Evolutionary conservation across 2,888 invertebrate genomes (phyloP).

Genomic region (Troides oblongomaculatus): DNA sequence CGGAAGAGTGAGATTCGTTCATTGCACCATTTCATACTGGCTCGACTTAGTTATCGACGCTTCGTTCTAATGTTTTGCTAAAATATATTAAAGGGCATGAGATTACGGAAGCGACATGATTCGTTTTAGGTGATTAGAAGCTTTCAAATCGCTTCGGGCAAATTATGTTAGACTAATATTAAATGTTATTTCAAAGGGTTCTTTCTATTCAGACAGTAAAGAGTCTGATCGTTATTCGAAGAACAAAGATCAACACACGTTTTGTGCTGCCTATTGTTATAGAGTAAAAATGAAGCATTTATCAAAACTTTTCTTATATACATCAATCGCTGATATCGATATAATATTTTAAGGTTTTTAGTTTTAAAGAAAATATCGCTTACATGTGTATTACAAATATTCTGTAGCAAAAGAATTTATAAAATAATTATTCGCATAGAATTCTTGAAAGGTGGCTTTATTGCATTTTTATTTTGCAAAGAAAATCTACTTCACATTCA

Average conservation of each 20-base stretch:
- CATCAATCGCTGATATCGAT: too few relatives aligned
- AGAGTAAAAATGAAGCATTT: not conserved
- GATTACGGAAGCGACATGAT: not conserved
- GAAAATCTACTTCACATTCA: not conserved
- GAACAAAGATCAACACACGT: not conserved
- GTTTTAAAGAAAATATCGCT: too few relatives aligned
- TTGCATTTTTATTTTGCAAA: not conserved
- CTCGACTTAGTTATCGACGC: conserved; percentile 1
- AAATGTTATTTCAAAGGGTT: not conserved
- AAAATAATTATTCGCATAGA: too few relatives aligned
- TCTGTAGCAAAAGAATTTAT: too few relatives aligned
- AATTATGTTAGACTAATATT: not conserved
- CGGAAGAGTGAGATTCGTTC: conserved; percentile 82
- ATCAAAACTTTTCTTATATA: too few relatives aligned
- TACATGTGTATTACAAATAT: too few relatives aligned
- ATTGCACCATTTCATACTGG: conserved; percentile 5
- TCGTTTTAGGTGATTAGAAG: not conserved
- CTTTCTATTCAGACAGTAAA: not conserved
- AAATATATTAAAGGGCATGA: not conserved
- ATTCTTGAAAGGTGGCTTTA: not conserved
- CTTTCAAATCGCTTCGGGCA: not conserved
- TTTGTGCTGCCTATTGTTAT: not conserved
- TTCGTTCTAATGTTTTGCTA: conserved; percentile 1
- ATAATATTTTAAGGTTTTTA: too few relatives aligned
- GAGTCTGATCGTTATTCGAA: not conserved